phyloP scores from a whole-genome alignment of 2,888 invertebrate species.

The Cosmopolites sordidus region DNA sequence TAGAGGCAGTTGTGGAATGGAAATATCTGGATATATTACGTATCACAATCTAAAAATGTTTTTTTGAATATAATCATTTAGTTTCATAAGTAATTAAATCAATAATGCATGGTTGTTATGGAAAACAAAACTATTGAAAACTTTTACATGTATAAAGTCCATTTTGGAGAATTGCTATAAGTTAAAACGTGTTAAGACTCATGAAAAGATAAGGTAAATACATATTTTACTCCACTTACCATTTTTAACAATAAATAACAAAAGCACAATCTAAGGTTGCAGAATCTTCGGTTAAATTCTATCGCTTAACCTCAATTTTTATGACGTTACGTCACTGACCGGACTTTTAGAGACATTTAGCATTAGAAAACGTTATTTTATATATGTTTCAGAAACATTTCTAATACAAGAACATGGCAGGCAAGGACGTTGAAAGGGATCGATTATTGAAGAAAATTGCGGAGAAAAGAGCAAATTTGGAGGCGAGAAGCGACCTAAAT shows the following conservation, averaged over 20 bases:
- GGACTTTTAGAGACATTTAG: background rate
- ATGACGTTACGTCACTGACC: background rate
- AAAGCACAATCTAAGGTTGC: background rate
- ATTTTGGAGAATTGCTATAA: background rate
- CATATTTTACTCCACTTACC: conserved; percentile 9
- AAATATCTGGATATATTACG: conserved; percentile 54
- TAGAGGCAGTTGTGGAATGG: conserved; percentile 54
- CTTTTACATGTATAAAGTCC: background rate
- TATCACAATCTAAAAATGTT: background rate
- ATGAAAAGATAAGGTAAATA: conserved; percentile 7
- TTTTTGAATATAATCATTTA: background rate
- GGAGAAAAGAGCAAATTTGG: conserved; percentile 45
- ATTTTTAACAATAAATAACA: conserved; percentile 1
- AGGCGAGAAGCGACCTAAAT: conserved; percentile 49
- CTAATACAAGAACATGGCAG: conserved; percentile 26
- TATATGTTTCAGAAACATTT: background rate
- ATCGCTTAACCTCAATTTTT: background rate
- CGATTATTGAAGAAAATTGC: conserved; percentile 50
- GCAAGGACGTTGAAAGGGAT: conserved; percentile 44
- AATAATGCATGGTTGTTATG: conserved; percentile 38
- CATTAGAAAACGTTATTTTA: no score
- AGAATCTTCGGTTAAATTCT: background rate
- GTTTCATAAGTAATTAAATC: background rate
- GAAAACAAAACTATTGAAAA: conserved; percentile 14
- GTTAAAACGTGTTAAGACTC: background rate